phyloP scores from a whole-genome alignment of 2,113 vertebrate genomes.

The Echinops telfairi region DNA sequence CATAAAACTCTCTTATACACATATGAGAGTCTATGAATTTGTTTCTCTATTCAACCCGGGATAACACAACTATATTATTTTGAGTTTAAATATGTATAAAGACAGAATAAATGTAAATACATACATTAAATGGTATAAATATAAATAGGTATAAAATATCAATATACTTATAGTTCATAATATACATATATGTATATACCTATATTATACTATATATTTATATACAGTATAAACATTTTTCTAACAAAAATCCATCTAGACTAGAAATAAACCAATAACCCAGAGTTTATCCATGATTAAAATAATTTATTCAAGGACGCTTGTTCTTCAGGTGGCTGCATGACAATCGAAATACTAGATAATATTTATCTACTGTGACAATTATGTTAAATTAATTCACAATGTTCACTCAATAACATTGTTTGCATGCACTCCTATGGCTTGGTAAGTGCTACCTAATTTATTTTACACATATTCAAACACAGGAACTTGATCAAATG shows the following conservation, averaged over 20 bases:
- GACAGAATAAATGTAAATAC: no score
- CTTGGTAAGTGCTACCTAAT: conserved; percentile 73
- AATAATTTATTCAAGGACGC: conserved; percentile 64
- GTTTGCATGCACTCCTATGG: conserved; percentile 74
- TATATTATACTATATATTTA: no score
- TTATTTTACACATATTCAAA: conserved; percentile 73
- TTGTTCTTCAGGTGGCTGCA: conserved; percentile 48
- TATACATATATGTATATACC: no score
- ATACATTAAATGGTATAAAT: no score
- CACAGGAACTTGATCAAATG: conserved; percentile 71
- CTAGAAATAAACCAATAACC: conserved; percentile 58
- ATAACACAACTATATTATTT: no score
- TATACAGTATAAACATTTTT: conserved; percentile 28
- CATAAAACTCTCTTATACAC: no score
- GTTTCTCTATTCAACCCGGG: no score
- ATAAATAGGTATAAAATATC: no score
- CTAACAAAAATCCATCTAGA: not conserved
- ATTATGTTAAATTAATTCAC: conserved; percentile 77
- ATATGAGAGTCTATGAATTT: no score
- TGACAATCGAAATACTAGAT: conserved; percentile 67
- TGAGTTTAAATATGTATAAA: no score
- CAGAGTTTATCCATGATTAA: conserved; percentile 67
- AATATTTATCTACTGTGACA: conserved; percentile 73
- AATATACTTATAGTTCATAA: no score
- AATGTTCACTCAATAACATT: conserved; percentile 61